These are phyloP conservation scores for Pygocentrus nattereri DNA, from an alignment of 2,797 vertebrate species.

Conservation along the genomic window DNA sequence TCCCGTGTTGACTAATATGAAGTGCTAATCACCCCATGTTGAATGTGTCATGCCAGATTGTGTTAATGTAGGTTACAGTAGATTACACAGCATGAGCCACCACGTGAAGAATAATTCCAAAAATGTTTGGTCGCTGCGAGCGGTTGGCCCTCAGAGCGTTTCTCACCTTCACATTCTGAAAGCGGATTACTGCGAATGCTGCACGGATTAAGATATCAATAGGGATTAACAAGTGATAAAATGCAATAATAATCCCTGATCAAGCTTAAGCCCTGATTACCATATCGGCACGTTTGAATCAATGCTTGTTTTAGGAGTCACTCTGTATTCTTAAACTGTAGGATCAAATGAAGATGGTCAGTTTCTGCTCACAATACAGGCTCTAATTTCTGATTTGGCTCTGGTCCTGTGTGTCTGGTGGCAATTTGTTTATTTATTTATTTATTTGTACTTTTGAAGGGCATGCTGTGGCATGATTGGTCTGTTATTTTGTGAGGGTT, in stretches of 20 bases:
- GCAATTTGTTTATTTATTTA: background rate
- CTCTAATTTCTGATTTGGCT: background rate
- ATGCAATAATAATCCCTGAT: constrained; percentile 36
- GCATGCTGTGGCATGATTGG: constrained; percentile 16
- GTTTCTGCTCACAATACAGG: background rate
- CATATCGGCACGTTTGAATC: constrained; percentile 26
- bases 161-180: constrained; percentile 33
- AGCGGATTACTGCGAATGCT: constrained; percentile 40
- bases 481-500: background rate
- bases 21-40: constrained; percentile 18
- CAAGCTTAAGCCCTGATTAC: constrained; percentile 15
- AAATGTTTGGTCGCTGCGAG: background rate
- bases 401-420: background rate
- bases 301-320: background rate
- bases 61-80: constrained; percentile 16
- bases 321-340: background rate
- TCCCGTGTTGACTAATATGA: constrained; percentile 17
- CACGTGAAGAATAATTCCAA: background rate
- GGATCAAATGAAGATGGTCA: background rate
- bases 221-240: constrained; percentile 41
- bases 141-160: background rate
- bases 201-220: constrained; percentile 42
- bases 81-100: background rate
- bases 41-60: constrained; percentile 18
- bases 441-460: background rate